Evolutionary conservation across 2,113 vertebrate species (phyloP).

Genomic region (Rutilus rutilus): DNA sequence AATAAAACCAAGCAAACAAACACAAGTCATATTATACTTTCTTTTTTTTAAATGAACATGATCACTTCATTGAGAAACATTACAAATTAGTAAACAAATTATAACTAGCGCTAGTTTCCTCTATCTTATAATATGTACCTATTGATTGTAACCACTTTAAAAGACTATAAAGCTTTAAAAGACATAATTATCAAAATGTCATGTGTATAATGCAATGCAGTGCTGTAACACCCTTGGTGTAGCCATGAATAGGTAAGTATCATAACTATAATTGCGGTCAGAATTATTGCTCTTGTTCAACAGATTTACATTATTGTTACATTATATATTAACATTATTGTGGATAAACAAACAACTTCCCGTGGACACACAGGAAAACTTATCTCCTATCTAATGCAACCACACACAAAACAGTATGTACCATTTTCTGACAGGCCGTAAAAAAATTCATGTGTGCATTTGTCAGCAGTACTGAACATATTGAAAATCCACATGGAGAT

Average conservation of each 20-base stretch:
- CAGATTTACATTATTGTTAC: neutral
- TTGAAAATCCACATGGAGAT: constrained; percentile 49
- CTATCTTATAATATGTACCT: too few species aligned
- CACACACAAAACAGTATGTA: constrained; percentile 9
- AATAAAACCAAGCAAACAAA: too few species aligned
- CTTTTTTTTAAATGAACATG: too few species aligned
- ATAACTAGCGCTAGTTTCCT: too few species aligned
- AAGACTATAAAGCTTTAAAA: too few species aligned
- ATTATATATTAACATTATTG: neutral
- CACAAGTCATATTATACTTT: too few species aligned
- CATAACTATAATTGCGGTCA: neutral
- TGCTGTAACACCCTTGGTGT: neutral
- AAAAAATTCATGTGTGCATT: constrained; percentile 43
- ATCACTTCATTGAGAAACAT: neutral
- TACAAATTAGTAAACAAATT: neutral
- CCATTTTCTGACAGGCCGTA: constrained; percentile 45
- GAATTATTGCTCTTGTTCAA: neutral
- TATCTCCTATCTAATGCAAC: neutral
- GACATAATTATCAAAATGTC: neutral
- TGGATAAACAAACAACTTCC: neutral
- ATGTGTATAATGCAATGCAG: neutral
- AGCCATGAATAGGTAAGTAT: neutral
- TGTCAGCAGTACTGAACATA: constrained; percentile 53
- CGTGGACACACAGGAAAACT: neutral
- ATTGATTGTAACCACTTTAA: too few species aligned